Conservation (phyloP, 2,113 vertebrate genomes). For the Mustela nigripes region DNA sequence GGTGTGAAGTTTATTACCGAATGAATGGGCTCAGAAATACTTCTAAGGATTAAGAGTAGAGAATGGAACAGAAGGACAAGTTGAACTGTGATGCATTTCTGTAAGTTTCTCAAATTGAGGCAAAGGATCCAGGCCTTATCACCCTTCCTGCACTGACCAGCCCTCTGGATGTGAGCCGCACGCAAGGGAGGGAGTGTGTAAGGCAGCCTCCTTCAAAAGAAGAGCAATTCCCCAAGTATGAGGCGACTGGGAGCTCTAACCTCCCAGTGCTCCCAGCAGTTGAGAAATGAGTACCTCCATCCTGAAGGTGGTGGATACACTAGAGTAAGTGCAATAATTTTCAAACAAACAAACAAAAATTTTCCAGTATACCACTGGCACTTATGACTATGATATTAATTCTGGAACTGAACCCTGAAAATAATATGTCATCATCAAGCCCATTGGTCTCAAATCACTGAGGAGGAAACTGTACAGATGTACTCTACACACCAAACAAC, state of each 20-base stretch:
- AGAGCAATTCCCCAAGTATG: background rate
- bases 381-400: background rate
- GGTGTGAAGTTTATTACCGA: background rate
- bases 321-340: background rate
- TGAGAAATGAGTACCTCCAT: background rate
- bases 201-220: background rate
- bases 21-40: background rate
- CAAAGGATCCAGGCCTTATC: background rate
- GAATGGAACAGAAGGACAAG: background rate
- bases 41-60: background rate
- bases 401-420: background rate
- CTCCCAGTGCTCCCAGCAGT: background rate
- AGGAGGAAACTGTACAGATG: background rate
- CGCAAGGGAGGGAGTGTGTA: background rate
- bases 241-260: background rate
- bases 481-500: background rate
- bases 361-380: background rate
- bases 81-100: background rate
- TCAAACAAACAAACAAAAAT: background rate
- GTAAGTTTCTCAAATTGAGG: background rate
- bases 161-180: background rate
- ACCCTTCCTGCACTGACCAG: background rate
- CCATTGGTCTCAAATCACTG: background rate
- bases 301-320: background rate
- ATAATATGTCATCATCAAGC: background rate